A percentile compares a stretch with the other conserved stretches of the same genome.
These are phyloP conservation scores for Anastrepha obliqua DNA, from an alignment of 1,140 invertebrate species.

Conservation along the genomic window DNA sequence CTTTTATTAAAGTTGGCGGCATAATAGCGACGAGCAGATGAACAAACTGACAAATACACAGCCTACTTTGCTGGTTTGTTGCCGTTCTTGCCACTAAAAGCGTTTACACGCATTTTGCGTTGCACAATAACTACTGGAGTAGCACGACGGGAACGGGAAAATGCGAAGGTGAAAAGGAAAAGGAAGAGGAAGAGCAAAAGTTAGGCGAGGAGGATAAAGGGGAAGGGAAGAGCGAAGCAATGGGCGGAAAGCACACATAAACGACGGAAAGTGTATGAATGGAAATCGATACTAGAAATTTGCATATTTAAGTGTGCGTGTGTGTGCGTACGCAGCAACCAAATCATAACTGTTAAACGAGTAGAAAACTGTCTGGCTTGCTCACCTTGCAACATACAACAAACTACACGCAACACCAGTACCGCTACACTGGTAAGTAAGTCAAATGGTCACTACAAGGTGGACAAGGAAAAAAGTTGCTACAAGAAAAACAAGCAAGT, in stretches of 20 bases:
- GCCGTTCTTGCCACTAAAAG: slow-evolving; percentile 26
- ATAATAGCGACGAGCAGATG: background rate
- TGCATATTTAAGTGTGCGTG: background rate
- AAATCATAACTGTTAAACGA: slow-evolving; percentile 36
- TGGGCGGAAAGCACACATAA: background rate
- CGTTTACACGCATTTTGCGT: slow-evolving; percentile 31
- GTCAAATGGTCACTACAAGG: background rate
- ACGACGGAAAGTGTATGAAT: background rate
- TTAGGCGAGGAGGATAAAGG: background rate
- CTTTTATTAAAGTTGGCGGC: background rate
- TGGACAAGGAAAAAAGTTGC: background rate
- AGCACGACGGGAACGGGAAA: too few species aligned
- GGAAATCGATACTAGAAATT: slow-evolving; percentile 38
- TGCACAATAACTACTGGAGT: background rate
- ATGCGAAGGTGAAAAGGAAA: too few species aligned
- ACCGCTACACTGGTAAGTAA: background rate
- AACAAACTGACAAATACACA: background rate
- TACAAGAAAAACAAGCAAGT: background rate
- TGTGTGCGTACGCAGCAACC: background rate
- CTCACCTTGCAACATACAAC: slow-evolving; percentile 20
- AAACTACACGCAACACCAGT: background rate
- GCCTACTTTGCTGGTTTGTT: background rate
- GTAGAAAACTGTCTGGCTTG: slow-evolving; percentile 6
- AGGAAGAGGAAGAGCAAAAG: background rate
- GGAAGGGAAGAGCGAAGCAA: background rate